Evolutionary conservation across 2,797 vertebrate genomes (phyloP).

Genomic region (Pygocentrus nattereri): DNA sequence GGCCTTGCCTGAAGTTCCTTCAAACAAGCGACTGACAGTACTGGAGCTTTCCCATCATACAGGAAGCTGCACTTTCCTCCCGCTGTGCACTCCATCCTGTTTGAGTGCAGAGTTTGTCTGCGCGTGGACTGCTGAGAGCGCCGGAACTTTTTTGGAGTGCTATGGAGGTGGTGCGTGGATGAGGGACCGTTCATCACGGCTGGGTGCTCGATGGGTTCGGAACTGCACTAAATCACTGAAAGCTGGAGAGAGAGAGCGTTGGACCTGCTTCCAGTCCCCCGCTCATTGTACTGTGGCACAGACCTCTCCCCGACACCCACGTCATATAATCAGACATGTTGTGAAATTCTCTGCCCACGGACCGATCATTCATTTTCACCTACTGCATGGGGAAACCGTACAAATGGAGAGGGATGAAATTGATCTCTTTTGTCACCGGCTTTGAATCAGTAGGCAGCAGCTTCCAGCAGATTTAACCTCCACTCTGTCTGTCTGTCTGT

Average conservation of each 20-base stretch:
- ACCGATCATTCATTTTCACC: constrained; percentile 30
- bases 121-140: constrained; percentile 6
- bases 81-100: constrained; percentile 42
- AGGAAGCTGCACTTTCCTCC: constrained; percentile 47
- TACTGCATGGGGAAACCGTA: not conserved
- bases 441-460: constrained; percentile 21
- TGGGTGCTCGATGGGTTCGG: constrained; percentile 41
- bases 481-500: constrained; percentile 15
- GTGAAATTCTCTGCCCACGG: constrained; percentile 38
- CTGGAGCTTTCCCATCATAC: constrained; percentile 15
- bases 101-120: constrained; percentile 39
- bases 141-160: constrained; percentile 29
- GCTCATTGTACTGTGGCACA: constrained; percentile 39
- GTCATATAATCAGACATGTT: constrained; percentile 43
- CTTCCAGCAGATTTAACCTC: constrained; percentile 18
- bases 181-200: constrained; percentile 48
- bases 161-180: constrained; percentile 35
- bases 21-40: constrained; percentile 16
- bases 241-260: constrained; percentile 29
- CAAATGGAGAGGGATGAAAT: constrained; percentile 6
- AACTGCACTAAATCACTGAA: constrained; percentile 53
- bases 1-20: constrained; percentile 37
- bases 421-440: constrained; percentile 32
- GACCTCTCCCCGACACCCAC: constrained; percentile 45
- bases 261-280: constrained; percentile 35